These are phyloP conservation scores for Jordanella pulchra DNA, from an alignment of 2,797 vertebrate genomes.

Conservation along the genomic window DNA sequence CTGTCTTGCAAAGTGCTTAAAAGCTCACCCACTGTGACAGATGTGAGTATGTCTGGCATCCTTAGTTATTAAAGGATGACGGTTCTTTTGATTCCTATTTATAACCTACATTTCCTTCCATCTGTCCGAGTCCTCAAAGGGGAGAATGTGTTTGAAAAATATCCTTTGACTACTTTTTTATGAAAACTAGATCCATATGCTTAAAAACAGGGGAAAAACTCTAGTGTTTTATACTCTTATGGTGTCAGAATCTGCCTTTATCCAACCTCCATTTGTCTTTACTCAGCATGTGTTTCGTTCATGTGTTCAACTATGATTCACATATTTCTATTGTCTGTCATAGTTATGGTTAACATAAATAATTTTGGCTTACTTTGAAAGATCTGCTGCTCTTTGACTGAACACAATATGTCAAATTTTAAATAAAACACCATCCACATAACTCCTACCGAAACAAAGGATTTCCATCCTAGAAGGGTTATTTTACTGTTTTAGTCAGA, in stretches of 20 bases:
- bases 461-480: constrained; percentile 26
- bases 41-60: constrained; percentile 78
- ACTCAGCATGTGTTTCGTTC: constrained; percentile 50
- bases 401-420: constrained; percentile 33
- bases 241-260: constrained; percentile 63
- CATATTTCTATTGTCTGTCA: constrained; percentile 72
- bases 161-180: constrained; percentile 57
- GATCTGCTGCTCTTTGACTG: constrained; percentile 40
- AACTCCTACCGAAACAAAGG: constrained; percentile 21
- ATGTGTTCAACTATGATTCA: constrained; percentile 64
- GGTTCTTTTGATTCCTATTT: constrained; percentile 85
- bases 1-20: constrained; percentile 86
- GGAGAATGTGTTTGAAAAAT: constrained; percentile 75
- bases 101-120: constrained; percentile 84
- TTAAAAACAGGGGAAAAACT: constrained; percentile 46
- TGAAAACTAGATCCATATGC: constrained; percentile 80
- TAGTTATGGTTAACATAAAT: constrained; percentile 53
- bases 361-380: constrained; percentile 35
- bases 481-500: background rate
- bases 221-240: constrained; percentile 52
- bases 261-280: constrained; percentile 54
- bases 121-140: constrained; percentile 69
- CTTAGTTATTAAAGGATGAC: constrained; percentile 78
- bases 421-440: constrained; percentile 37
- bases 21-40: constrained; percentile 79